Percentiles rank a stretch among this genome's conserved stretches.
Evolutionary conservation across 1,140 invertebrate genomes (phyloP).

Genomic region (Trypoxylus dichotomus): DNA sequence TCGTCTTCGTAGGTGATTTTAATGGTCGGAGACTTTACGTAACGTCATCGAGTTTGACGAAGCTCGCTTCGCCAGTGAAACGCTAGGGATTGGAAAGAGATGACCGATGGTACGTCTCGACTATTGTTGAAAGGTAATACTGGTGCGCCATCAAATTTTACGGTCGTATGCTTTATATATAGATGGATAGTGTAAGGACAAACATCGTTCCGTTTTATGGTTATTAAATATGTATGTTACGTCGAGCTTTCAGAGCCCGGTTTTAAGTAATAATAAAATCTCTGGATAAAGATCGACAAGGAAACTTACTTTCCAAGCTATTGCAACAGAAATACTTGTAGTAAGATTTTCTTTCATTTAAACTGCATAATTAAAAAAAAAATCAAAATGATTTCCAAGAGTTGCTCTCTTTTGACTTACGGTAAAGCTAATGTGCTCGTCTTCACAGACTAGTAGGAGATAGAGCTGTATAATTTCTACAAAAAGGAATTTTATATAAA

Average conservation of each 20-base stretch:
- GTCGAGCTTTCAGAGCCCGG: not conserved
- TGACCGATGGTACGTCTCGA: not conserved
- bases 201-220: not conserved
- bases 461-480: too few species aligned
- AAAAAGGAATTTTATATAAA: too few species aligned
- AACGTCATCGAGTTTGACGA: not conserved
- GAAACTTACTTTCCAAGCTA: too few species aligned
- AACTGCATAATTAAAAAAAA: too few species aligned
- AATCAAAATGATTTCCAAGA: too few species aligned
- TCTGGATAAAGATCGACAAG: too few species aligned
- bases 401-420: too few species aligned
- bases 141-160: not conserved
- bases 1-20: not conserved
- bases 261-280: too few species aligned
- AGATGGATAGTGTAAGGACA: not conserved
- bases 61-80: not conserved
- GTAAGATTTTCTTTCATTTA: too few species aligned
- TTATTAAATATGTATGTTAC: constrained; percentile 14
- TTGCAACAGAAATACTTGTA: too few species aligned
- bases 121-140: not conserved
- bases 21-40: not conserved
- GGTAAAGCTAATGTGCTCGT: too few species aligned
- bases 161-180: not conserved
- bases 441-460: too few species aligned
- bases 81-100: not conserved